Conservation (phyloP, 2,797 vertebrate species). For the Myripristis murdjan region DNA sequence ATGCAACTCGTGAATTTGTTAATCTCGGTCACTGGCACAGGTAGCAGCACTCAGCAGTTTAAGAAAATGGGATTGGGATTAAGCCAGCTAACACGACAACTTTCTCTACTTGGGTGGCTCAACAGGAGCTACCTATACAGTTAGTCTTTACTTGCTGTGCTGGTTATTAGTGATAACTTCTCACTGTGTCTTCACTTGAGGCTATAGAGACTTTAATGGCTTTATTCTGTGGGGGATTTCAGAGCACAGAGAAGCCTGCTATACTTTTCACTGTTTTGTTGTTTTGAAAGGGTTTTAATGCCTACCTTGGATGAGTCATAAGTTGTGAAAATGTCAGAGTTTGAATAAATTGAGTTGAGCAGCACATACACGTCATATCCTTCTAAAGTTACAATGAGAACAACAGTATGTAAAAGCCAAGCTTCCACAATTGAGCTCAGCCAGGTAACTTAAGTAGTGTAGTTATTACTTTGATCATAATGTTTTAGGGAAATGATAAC, state of each 20-base stretch:
- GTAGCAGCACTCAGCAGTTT: slow-evolving; percentile 46
- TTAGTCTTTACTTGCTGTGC: not conserved
- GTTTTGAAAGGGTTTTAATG: not conserved
- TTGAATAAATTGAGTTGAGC: not conserved
- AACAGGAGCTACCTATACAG: slow-evolving; percentile 3
- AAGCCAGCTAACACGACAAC: slow-evolving; percentile 30
- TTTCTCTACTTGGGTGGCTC: slow-evolving; percentile 45
- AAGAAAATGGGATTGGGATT: slow-evolving; percentile 62
- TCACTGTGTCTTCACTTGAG: not conserved
- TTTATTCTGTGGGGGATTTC: not conserved
- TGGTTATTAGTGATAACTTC: slow-evolving; percentile 4
- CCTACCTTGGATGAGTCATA: not conserved
- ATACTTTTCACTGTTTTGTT: not conserved
- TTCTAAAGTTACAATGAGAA: not conserved
- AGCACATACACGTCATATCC: not conserved
- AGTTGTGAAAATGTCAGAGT: not conserved
- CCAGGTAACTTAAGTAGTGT: not conserved
- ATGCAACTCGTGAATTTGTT: slow-evolving; percentile 39
- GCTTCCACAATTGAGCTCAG: not conserved
- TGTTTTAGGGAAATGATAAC: slow-evolving; percentile 6
- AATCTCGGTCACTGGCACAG: slow-evolving; percentile 60
- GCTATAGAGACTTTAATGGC: not conserved
- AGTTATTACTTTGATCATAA: not conserved
- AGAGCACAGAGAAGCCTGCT: not conserved
- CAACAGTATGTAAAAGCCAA: not conserved